These are phyloP conservation scores for Lonchura striata DNA, from an alignment of 2,113 vertebrate genomes.

Conservation along the genomic window DNA sequence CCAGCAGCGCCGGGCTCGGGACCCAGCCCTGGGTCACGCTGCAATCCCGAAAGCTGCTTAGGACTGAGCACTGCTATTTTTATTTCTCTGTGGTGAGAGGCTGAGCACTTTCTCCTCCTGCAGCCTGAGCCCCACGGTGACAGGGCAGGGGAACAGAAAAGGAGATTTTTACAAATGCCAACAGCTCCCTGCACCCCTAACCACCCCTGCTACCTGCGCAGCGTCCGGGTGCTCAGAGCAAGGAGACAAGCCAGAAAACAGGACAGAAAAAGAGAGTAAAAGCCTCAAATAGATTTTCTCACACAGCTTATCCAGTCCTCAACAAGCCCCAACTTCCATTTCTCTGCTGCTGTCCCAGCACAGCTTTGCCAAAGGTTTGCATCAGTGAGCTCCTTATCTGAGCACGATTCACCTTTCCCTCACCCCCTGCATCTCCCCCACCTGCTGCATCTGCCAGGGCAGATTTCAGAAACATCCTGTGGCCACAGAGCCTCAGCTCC, in stretches of 20 bases:
- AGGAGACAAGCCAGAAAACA: rapidly evolving
- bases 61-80: background rate
- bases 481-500: rapidly evolving
- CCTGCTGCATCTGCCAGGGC: background rate
- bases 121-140: background rate
- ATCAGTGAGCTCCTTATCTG: rapidly evolving
- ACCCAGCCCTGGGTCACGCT: background rate
- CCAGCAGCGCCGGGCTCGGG: background rate
- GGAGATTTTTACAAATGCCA: rapidly evolving
- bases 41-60: conserved; percentile 5
- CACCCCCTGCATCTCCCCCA: background rate
- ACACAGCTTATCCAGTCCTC: rapidly evolving
- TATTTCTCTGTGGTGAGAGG: background rate
- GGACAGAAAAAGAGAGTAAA: rapidly evolving
- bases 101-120: background rate
- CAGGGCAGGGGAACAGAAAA: background rate
- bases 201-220: rapidly evolving
- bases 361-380: background rate
- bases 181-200: background rate
- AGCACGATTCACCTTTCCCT: background rate
- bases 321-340: rapidly evolving
- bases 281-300: background rate
- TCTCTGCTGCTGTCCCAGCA: rapidly evolving
- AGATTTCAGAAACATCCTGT: background rate
- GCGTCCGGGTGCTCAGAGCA: rapidly evolving